phyloP scores from a whole-genome alignment of 1,140 invertebrate species.

The Drosophila nebulosa region DNA sequence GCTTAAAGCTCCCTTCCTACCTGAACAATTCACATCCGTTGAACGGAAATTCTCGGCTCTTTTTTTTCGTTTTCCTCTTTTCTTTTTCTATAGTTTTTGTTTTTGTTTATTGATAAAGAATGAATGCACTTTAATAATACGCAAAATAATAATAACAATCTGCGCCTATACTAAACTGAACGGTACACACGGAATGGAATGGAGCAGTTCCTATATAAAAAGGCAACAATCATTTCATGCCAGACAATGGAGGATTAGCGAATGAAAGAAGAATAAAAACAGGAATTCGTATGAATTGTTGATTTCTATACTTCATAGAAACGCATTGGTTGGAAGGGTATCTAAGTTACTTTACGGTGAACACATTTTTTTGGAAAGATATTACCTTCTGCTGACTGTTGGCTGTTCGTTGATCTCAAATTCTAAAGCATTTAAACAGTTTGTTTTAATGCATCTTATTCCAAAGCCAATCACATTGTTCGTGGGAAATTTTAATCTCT shows the following conservation, averaged over 20 bases:
- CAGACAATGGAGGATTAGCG: constrained; percentile 55
- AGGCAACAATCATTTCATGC: constrained; percentile 56
- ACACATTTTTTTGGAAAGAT: background rate
- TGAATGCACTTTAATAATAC: constrained; percentile 72
- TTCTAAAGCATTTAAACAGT: no score
- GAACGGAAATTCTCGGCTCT: background rate
- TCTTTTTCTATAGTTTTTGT: background rate
- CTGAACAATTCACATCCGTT: constrained; percentile 48
- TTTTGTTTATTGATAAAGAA: constrained; percentile 53
- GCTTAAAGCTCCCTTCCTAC: constrained; percentile 50
- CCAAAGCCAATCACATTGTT: no score
- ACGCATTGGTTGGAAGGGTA: background rate
- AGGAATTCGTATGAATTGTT: constrained; percentile 16
- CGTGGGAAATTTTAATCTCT: no score
- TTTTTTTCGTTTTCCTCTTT: constrained; percentile 10
- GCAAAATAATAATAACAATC: constrained; percentile 68
- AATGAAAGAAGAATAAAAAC: constrained; percentile 6
- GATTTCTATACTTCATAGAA: background rate
- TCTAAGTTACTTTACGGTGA: constrained; percentile 37
- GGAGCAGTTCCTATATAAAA: background rate
- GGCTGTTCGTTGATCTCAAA: no score
- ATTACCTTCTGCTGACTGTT: no score
- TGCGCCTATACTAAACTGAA: background rate
- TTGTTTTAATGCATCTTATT: no score
- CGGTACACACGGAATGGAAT: background rate